Percentiles rank a stretch among this genome's conserved stretches.
Evolutionary conservation across 2,888 invertebrate species (phyloP).

Genomic region (Philopedon plagiatum): DNA sequence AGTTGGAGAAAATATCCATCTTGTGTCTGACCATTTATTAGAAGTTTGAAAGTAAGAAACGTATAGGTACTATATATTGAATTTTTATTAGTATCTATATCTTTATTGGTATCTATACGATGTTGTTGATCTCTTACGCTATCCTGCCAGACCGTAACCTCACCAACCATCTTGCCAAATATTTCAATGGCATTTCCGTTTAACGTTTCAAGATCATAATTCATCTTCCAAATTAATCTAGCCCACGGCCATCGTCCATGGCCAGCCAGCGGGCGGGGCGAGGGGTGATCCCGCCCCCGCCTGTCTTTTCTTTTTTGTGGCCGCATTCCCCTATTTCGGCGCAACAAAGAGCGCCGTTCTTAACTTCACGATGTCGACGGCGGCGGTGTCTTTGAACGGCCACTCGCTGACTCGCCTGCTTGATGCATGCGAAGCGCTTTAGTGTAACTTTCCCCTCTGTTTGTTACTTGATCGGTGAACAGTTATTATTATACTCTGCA

Average conservation of each 20-base stretch:
- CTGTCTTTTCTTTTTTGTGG: conserved; percentile 57
- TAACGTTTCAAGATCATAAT: conserved; percentile 21
- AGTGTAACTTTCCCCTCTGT: conserved; percentile 4
- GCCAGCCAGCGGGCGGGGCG: conserved; percentile 60
- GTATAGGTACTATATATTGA: too few relatives aligned
- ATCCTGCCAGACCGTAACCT: background rate
- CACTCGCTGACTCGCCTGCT: conserved; percentile 27
- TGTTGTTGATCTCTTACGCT: background rate
- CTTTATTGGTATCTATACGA: too few relatives aligned
- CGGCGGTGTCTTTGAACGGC: conserved; percentile 55
- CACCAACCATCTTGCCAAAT: conserved; percentile 14
- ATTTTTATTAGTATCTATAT: too few relatives aligned
- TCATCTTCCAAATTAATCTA: conserved; percentile 35
- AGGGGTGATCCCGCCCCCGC: conserved; percentile 61
- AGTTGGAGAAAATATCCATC: too few relatives aligned
- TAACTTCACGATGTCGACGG: conserved; percentile 61
- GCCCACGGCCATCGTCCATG: conserved; percentile 37
- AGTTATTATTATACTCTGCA: background rate
- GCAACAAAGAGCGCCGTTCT: conserved; percentile 62
- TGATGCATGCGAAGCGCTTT: background rate
- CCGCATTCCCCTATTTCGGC: conserved; percentile 65
- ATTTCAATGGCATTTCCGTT: conserved; percentile 21
- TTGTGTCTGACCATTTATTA: too few relatives aligned
- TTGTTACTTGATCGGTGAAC: background rate
- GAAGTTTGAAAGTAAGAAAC: too few relatives aligned